Evolutionary conservation across 2,888 invertebrate species (phyloP).

Genomic region (Priocnemis perturbator): DNA sequence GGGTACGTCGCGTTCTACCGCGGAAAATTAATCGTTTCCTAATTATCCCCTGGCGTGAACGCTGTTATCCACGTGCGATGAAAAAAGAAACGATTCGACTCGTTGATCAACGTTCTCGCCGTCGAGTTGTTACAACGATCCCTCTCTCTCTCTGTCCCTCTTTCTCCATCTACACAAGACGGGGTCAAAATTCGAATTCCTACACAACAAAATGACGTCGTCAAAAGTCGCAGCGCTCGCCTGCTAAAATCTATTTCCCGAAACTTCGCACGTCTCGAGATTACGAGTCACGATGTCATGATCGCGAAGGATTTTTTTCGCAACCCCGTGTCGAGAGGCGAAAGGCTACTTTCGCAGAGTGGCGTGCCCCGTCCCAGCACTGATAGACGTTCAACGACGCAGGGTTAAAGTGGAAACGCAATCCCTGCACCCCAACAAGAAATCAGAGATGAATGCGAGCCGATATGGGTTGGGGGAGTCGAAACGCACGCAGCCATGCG

Average conservation of each 20-base stretch:
- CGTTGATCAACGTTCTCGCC: too few species aligned
- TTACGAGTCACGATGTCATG: too few species aligned
- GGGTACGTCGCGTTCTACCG: constrained; percentile 41
- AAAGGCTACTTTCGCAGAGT: constrained; percentile 12
- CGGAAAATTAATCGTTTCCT: constrained; percentile 54
- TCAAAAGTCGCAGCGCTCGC: too few species aligned
- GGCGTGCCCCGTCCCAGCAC: constrained; percentile 27
- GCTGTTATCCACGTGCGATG: constrained; percentile 23
- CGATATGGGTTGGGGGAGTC: constrained; percentile 51
- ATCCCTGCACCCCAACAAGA: constrained; percentile 62
- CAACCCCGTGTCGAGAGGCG: not conserved
- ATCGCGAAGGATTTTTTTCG: not conserved
- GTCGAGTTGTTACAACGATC: not conserved
- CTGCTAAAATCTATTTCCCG: too few species aligned
- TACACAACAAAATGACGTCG: too few species aligned
- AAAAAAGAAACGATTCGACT: constrained; percentile 45
- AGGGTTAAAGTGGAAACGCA: constrained; percentile 66
- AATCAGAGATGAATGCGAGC: constrained; percentile 60
- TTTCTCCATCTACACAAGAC: not conserved
- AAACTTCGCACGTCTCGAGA: too few species aligned
- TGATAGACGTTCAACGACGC: constrained; percentile 52
- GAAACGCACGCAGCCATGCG: constrained; percentile 63
- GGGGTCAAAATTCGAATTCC: too few species aligned
- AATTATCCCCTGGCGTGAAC: constrained; percentile 57
- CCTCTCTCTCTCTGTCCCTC: not conserved